phyloP scores from a whole-genome alignment of 2,113 vertebrate species.

The Scomber scombrus region DNA sequence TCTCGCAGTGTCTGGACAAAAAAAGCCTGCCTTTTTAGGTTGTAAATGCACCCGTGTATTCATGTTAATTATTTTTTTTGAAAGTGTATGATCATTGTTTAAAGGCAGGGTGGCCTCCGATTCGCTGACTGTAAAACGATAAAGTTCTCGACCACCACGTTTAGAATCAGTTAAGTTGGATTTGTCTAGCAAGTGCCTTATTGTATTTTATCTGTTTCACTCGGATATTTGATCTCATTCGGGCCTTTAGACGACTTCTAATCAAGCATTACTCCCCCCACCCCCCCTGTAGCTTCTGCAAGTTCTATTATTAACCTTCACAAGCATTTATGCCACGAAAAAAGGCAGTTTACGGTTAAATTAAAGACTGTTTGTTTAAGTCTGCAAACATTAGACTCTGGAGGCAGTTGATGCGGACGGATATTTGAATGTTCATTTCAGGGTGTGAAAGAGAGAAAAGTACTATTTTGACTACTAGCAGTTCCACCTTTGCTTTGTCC shows the following conservation, averaged over 20 bases:
- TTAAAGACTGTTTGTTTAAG: conserved; percentile 19
- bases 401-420: background rate
- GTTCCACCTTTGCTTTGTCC: conserved; percentile 4
- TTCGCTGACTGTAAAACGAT: conserved; percentile 57
- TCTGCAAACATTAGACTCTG: conserved; percentile 36
- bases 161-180: conserved; percentile 51
- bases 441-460: background rate
- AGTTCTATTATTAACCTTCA: background rate
- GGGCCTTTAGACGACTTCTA: conserved; percentile 36
- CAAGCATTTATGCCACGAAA: conserved; percentile 14
- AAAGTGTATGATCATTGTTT: conserved; percentile 34
- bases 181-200: conserved; percentile 80
- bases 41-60: conserved; percentile 34
- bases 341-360: background rate
- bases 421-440: conserved; percentile 10
- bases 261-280: background rate
- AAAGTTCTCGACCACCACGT: conserved; percentile 39
- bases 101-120: conserved; percentile 13
- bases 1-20: conserved; percentile 4
- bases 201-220: conserved; percentile 51
- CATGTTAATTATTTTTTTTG: background rate
- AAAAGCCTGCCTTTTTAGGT: conserved; percentile 32
- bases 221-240: conserved; percentile 21
- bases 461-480: conserved; percentile 37
- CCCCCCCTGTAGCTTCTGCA: background rate